These are phyloP conservation scores for Paramormyrops hopkinsi DNA, from an alignment of 2,797 vertebrate species.

Conservation along the genomic window DNA sequence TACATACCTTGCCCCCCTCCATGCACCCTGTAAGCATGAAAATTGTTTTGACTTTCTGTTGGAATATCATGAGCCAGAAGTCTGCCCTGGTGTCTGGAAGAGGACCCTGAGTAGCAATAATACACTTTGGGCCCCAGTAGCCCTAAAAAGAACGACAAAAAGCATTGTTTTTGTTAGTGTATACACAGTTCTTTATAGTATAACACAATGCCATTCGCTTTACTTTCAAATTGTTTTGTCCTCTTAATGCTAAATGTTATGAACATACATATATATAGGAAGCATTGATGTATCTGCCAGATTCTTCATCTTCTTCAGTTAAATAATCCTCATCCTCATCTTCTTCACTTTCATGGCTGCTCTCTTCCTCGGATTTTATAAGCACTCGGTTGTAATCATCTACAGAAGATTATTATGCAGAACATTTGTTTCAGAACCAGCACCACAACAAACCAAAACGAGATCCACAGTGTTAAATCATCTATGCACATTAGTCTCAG, in stretches of 20 bases:
- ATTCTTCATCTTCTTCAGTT: constrained; percentile 83
- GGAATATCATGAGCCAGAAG: constrained; percentile 84
- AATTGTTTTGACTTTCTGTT: constrained; percentile 71
- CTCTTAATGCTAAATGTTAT: not conserved
- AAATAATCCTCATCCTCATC: constrained; percentile 63
- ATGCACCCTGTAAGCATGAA: constrained; percentile 75
- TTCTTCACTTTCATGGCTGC: constrained; percentile 44
- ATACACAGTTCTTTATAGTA: not conserved
- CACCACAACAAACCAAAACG: not conserved
- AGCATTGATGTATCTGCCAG: constrained; percentile 67
- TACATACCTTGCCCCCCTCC: not conserved
- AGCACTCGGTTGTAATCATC: constrained; percentile 87
- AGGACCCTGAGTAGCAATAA: constrained; percentile 82
- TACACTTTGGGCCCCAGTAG: constrained; percentile 48
- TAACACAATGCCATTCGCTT: not conserved
- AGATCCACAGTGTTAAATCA: not conserved
- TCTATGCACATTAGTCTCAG: not conserved
- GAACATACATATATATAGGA: constrained; percentile 55
- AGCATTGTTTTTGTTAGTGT: not conserved
- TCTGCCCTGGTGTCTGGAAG: constrained; percentile 70
- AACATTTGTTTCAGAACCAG: not conserved
- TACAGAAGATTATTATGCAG: constrained; percentile 39
- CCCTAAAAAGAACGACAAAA: not conserved
- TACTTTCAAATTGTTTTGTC: not conserved
- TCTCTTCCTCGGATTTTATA: constrained; percentile 64